Conservation (phyloP, 2,888 invertebrate species). For the Andrena trimmerana region DNA sequence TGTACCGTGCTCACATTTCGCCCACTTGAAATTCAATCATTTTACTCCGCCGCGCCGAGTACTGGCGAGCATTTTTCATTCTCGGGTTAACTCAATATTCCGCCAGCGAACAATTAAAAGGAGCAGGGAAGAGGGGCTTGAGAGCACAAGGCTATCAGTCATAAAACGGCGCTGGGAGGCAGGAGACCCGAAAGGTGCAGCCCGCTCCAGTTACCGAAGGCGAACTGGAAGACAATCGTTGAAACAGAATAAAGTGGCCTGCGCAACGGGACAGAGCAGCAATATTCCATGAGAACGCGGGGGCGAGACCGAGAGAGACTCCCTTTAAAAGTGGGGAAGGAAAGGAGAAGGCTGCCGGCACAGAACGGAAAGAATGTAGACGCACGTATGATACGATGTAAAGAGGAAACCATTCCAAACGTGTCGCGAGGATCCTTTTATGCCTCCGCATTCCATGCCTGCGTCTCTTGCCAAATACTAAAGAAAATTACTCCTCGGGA, state of each 20-base stretch:
- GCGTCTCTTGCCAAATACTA: slow-evolving; percentile 17
- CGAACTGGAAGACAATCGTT: background rate
- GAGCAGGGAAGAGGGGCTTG: slow-evolving; percentile 8
- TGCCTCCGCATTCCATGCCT: background rate
- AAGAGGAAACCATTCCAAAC: slow-evolving; percentile 30
- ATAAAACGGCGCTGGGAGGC: background rate
- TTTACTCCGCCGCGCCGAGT: too few species aligned
- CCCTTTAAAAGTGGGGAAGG: slow-evolving; percentile 29
- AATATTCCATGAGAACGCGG: slow-evolving; percentile 41
- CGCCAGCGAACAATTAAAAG: slow-evolving; percentile 8
- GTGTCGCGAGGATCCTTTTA: slow-evolving; percentile 34
- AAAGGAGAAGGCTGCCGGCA: slow-evolving; percentile 14
- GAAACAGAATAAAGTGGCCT: slow-evolving; percentile 29
- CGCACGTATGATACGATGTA: slow-evolving; percentile 35
- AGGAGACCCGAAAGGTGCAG: slow-evolving; percentile 17
- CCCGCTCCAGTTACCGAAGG: background rate
- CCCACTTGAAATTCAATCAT: background rate
- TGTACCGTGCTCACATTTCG: background rate
- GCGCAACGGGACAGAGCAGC: slow-evolving; percentile 34
- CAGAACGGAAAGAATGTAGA: slow-evolving; percentile 22
- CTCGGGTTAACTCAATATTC: background rate
- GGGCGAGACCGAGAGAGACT: background rate
- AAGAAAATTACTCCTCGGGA: slow-evolving; percentile 45
- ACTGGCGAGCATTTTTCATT: background rate
- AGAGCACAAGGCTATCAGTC: slow-evolving; percentile 9